Evolutionary conservation across 2,797 vertebrate species (phyloP).

Genomic region (Xiphorhynchus erythropygius): DNA sequence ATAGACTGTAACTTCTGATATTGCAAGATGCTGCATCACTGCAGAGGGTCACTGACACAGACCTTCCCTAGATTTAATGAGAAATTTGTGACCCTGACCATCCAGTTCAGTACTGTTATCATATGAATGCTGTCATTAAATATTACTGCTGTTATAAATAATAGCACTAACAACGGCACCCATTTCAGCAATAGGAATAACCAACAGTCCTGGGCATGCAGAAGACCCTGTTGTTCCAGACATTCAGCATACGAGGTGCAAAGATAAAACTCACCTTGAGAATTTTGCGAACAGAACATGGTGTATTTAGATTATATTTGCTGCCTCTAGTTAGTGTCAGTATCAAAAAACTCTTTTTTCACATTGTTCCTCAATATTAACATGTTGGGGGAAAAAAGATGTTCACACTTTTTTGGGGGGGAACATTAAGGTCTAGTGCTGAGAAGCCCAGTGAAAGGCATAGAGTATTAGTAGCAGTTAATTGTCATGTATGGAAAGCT

Average conservation of each 20-base stretch:
- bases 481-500: background rate
- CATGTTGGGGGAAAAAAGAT: background rate
- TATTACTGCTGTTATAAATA: background rate
- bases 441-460: background rate
- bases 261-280: background rate
- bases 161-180: background rate
- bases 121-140: background rate
- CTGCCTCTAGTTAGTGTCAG: background rate
- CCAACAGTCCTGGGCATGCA: background rate
- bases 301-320: background rate
- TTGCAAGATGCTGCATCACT: background rate
- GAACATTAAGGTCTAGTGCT: background rate
- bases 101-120: background rate
- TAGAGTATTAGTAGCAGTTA: background rate
- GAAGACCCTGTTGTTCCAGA: background rate
- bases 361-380: background rate
- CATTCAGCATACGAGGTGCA: background rate
- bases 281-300: background rate
- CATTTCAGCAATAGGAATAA: background rate
- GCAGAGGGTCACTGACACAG: background rate
- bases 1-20: background rate
- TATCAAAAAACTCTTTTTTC: background rate
- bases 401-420: background rate
- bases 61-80: slow-evolving; percentile 9
- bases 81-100: background rate